phyloP scores from a whole-genome alignment of 1,140 invertebrate genomes.

The honey bee (Apis mellifera) region Amel_HAv3.1 CM009936.2:16759001-16759500 shows the following conservation, averaged over 20 bases:
- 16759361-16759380: neutral
- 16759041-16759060: neutral
- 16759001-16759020: too few species aligned
- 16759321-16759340: too few species aligned
- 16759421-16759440: neutral
- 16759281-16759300: too few species aligned
- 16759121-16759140: neutral
- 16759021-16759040: neutral
- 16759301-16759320: neutral
- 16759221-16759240: neutral
- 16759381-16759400: constrained; percentile 3
- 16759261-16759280: neutral
- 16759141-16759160: neutral
- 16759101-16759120: neutral
- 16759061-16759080: neutral
- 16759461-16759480: neutral
- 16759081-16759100: neutral
- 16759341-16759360: too few species aligned
- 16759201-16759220: neutral
- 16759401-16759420: neutral
- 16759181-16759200: neutral
- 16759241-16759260: neutral
- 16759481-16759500: neutral
- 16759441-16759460: neutral
- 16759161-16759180: neutral